Evolutionary conservation across 2,113 vertebrate species (phyloP).

Genomic region (Synodontis membranacea): DNA sequence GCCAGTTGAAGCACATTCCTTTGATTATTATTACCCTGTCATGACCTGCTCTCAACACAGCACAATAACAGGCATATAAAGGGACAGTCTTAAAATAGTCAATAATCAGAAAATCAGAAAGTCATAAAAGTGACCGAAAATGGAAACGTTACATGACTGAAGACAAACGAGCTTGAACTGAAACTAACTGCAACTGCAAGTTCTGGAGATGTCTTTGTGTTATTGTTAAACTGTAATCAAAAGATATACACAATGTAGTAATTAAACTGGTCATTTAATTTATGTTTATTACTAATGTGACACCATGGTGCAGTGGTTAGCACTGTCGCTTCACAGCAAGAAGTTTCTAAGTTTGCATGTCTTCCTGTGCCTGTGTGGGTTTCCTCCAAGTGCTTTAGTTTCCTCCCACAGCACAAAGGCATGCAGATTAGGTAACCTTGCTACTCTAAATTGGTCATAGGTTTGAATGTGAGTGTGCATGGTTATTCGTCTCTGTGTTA

Average conservation of each 20-base stretch:
- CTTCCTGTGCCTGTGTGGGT: too few relatives aligned
- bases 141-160: neutral
- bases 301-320: too few relatives aligned
- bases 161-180: neutral
- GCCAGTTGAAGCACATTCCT: conserved; percentile 18
- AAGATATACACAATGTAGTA: neutral
- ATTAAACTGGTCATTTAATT: neutral
- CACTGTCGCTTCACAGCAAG: too few relatives aligned
- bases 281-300: neutral
- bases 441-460: neutral
- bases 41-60: conserved; percentile 14
- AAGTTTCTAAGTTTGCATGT: too few relatives aligned
- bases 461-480: neutral
- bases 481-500: too few relatives aligned
- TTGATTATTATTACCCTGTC: conserved; percentile 26
- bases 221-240: neutral
- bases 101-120: neutral
- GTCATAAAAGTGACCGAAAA: neutral
- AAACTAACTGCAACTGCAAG: neutral
- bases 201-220: neutral
- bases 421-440: too few relatives aligned
- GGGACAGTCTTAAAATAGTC: neutral
- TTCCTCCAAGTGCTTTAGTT: neutral
- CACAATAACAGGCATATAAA: neutral
- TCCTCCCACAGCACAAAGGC: neutral